A percentile compares a stretch with the other conserved stretches of the same genome.
phyloP scores from a whole-genome alignment of 2,113 vertebrate genomes.

The Ochotona curzoniae region DNA sequence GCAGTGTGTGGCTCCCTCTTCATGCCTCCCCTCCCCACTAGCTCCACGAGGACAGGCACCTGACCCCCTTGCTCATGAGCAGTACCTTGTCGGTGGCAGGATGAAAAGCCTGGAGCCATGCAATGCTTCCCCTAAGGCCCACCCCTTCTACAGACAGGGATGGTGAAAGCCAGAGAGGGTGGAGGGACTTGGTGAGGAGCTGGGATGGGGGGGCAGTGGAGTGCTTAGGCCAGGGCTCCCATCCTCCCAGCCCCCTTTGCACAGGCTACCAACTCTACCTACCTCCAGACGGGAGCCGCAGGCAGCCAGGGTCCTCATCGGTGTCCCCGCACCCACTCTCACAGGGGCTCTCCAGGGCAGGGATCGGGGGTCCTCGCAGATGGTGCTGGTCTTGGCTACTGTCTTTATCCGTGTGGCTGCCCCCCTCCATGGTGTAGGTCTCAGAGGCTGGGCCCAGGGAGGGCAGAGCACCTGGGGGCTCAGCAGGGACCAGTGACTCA shows the following conservation, averaged over 20 bases:
- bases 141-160: not conserved
- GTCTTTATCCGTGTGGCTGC: slow-evolving; percentile 61
- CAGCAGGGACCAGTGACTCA: not conserved
- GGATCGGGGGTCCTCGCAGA: slow-evolving; percentile 82
- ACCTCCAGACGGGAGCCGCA: slow-evolving; percentile 82
- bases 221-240: not conserved
- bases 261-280: slow-evolving; percentile 40
- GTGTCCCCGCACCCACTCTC: slow-evolving; percentile 75
- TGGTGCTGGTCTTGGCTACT: slow-evolving; percentile 34
- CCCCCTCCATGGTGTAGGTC: slow-evolving; percentile 74
- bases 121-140: not conserved
- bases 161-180: not conserved
- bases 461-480: slow-evolving; percentile 9
- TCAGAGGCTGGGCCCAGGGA: not conserved
- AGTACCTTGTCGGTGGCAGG: not conserved
- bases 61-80: not conserved
- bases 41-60: not conserved
- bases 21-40: not conserved
- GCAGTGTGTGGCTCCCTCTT: not conserved
- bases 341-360: slow-evolving; percentile 85
- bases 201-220: no score
- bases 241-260: slow-evolving; percentile 10
- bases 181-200: not conserved
- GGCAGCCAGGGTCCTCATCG: slow-evolving; percentile 77
- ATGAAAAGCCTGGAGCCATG: not conserved